Evolutionary conservation across 2,888 invertebrate species (phyloP), one percentile per base, ranked within the genome.

Genomic region (Spodoptera exigua): DNA sequence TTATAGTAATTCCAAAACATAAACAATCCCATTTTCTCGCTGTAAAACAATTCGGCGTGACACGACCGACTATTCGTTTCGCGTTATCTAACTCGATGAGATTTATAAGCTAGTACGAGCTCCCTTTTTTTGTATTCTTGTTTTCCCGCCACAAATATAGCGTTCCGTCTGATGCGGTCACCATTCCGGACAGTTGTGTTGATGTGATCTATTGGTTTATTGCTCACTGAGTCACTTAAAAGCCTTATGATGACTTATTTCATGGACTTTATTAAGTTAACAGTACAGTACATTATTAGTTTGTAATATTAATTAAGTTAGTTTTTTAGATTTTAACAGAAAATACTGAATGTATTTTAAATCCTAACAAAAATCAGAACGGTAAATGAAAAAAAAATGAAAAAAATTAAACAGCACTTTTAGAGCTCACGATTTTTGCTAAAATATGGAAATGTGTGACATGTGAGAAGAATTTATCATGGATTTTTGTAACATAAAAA

Each of bases 1-100:
- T 58, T 69, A 72, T 58, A 41, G 77, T 69, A 54, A 59, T 49
- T 46, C 45, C 53, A 47, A 58, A 51, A 39, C 75, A 70, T 70
- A 77, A 77, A 75, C 61, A 75, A 39, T 47, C 47, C 57, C 58
- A 75, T 77, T 75, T 66, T 67, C 51, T 61, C 60, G 32, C 46
- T 68, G 68, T 68, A 68, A 74, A 65, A 78, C 78, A 68, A 74
- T 76, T 71, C 55, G 9, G 36, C 18, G 64, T 61, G 70, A 70
- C 74, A 66, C 59, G 46, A 59, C 40, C 67, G 40, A 59, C 64
- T 74, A 71, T 78, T 71, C 54, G 63, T 71, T 71, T 61, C 63
- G 27, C 56, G 68, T 78, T 78, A 76, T 78, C 71, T 74, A 60
- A 49, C 63, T 58, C 46, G 48, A 13, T 21, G 62, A 60, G 78